phyloP scores from a whole-genome alignment of 1,140 invertebrate species.

The Rhizoglyphus robini region DNA sequence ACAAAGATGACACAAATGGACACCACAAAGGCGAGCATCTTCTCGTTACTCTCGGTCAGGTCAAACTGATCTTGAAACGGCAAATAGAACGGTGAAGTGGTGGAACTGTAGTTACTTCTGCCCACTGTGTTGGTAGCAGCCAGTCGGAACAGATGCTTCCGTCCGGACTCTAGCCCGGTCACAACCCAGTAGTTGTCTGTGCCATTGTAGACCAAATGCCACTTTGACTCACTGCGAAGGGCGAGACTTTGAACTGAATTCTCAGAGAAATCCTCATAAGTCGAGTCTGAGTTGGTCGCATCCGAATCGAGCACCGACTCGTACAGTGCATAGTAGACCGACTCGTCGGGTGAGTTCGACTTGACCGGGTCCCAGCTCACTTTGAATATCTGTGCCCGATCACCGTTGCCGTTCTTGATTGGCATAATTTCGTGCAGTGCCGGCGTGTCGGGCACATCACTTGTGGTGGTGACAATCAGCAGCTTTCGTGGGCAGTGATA shows the following conservation, averaged over 20 bases:
- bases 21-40: neutral
- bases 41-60: neutral
- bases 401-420: neutral
- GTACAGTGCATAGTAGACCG: slow-evolving; percentile 2
- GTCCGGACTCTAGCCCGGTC: slow-evolving; percentile 42
- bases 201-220: slow-evolving; percentile 63
- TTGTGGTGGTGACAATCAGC: slow-evolving; percentile 59
- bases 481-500: slow-evolving; percentile 54
- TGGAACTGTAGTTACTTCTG: slow-evolving; percentile 50
- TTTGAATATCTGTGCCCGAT: slow-evolving; percentile 48
- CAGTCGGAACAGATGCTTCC: slow-evolving; percentile 55
- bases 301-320: neutral
- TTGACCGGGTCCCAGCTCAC: slow-evolving; percentile 53
- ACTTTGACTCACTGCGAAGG: slow-evolving; percentile 30
- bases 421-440: slow-evolving; percentile 41
- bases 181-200: slow-evolving; percentile 68
- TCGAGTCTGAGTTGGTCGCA: neutral
- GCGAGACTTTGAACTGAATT: slow-evolving; percentile 22
- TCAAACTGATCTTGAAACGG: slow-evolving; percentile 4
- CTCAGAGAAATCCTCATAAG: neutral
- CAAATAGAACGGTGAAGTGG: slow-evolving; percentile 41
- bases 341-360: slow-evolving; percentile 37
- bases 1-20: neutral
- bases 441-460: slow-evolving; percentile 43
- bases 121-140: slow-evolving; percentile 62